A percentile compares a stretch with the other conserved stretches of the same genome.
Conservation (phyloP, 2,797 vertebrate species). For the Diceros bicornis region DNA sequence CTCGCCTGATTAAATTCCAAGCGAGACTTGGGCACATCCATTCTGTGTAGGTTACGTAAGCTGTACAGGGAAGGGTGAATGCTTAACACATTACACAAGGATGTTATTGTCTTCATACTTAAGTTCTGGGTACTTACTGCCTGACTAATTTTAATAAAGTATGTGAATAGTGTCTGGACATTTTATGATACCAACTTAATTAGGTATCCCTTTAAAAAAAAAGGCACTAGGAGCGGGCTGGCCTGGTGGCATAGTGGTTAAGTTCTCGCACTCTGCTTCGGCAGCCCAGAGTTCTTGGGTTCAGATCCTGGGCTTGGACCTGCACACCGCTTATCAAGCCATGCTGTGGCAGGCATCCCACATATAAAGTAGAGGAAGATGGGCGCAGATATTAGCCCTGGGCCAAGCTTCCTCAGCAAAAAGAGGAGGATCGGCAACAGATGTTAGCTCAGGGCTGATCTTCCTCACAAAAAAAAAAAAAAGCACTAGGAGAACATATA, state of each 20-base stretch:
- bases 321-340: no score
- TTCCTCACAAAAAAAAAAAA: neutral
- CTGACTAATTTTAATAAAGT: neutral
- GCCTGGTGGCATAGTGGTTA: no score
- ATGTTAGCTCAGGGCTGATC: no score
- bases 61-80: neutral
- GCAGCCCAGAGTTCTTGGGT: no score
- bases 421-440: no score
- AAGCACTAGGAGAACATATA: neutral
- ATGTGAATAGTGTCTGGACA: neutral
- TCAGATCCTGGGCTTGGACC: no score
- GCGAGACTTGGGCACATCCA: neutral
- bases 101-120: neutral
- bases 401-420: no score
- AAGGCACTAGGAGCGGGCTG: neutral
- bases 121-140: neutral
- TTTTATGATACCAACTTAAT: neutral
- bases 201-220: neutral
- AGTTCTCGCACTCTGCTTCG: no score
- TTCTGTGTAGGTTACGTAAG: neutral
- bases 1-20: neutral
- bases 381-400: no score
- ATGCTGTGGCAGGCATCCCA: no score
- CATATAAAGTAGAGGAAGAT: no score
- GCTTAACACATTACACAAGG: neutral